Percentiles rank a stretch among this genome's conserved stretches.
These are phyloP conservation scores for Dermatemys mawii DNA, from an alignment of 2,113 vertebrate species.

Conservation along the genomic window DNA sequence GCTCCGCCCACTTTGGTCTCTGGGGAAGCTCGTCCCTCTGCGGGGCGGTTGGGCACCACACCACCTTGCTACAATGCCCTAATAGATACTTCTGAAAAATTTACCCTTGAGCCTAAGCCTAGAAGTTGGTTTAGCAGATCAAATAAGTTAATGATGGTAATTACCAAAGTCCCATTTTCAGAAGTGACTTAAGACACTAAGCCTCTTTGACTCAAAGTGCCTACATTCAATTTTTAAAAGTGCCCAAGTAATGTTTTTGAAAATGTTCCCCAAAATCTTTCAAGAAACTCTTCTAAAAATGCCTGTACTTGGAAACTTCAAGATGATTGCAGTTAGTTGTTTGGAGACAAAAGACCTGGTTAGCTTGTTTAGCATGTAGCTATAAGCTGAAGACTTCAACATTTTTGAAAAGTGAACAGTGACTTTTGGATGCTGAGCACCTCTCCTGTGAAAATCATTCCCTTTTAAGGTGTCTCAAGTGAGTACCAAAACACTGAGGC, in stretches of 20 bases:
- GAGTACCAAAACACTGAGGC: not conserved
- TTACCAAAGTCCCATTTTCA: not conserved
- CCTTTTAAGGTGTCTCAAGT: not conserved
- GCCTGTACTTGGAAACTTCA: not conserved
- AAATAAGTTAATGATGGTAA: not conserved
- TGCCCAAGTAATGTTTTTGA: not conserved
- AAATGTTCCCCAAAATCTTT: not conserved
- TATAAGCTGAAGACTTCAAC: not conserved
- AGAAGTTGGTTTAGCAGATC: not conserved
- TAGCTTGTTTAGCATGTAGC: not conserved
- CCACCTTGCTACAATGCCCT: too few relatives aligned
- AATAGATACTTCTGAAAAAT: not conserved
- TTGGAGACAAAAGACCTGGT: slow-evolving; percentile 50
- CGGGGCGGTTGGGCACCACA: too few relatives aligned
- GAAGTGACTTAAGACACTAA: not conserved
- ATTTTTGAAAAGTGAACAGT: not conserved
- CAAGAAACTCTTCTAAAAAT: not conserved
- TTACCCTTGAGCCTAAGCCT: not conserved
- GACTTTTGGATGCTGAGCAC: not conserved
- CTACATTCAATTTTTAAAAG: not conserved
- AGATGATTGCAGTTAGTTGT: slow-evolving; percentile 13
- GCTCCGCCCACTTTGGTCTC: too few relatives aligned
- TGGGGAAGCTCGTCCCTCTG: too few relatives aligned
- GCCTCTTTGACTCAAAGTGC: not conserved
- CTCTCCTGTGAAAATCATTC: not conserved